A percentile compares a stretch with the other conserved stretches of the same genome.
Conservation (phyloP, 2,888 invertebrate genomes). For the Pyrochroa serraticornis region DNA sequence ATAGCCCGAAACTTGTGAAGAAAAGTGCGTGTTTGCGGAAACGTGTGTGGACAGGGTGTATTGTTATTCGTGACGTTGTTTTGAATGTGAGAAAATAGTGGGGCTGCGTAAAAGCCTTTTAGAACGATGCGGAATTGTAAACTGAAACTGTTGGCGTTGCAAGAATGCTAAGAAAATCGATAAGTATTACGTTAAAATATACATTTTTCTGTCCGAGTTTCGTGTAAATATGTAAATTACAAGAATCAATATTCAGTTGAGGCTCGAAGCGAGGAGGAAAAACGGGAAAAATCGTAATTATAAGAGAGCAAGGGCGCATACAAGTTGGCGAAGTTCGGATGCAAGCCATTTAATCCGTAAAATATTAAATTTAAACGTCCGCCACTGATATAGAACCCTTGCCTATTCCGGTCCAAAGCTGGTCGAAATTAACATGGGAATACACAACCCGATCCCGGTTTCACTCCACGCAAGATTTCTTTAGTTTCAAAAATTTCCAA, state of each 20-base stretch:
- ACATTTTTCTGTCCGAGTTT: conserved; percentile 20
- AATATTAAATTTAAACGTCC: conserved; percentile 29
- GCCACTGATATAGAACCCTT: conserved; percentile 22
- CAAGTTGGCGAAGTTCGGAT: conserved; percentile 24
- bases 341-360: conserved; percentile 32
- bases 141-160: background rate
- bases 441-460: too few species aligned
- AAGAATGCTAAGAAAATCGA: conserved; percentile 20
- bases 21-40: background rate
- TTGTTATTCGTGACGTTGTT: conserved; percentile 8
- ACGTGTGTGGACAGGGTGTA: conserved; percentile 8
- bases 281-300: conserved; percentile 31
- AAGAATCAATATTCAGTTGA: conserved; percentile 24
- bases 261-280: conserved; percentile 2
- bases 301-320: conserved; percentile 22
- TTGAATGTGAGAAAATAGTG: conserved; percentile 14
- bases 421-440: too few species aligned
- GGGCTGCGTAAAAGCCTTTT: conserved; percentile 14
- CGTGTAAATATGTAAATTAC: conserved; percentile 31
- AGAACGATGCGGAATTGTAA: conserved; percentile 19
- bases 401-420: conserved; percentile 12
- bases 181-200: conserved; percentile 23
- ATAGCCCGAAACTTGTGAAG: too few species aligned
- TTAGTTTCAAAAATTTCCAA: too few species aligned
- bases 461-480: too few species aligned